Percentiles rank a stretch among this genome's conserved stretches.
Evolutionary conservation across 2,888 invertebrate species (phyloP).

Genomic region (Drosophila kuntzei): DNA sequence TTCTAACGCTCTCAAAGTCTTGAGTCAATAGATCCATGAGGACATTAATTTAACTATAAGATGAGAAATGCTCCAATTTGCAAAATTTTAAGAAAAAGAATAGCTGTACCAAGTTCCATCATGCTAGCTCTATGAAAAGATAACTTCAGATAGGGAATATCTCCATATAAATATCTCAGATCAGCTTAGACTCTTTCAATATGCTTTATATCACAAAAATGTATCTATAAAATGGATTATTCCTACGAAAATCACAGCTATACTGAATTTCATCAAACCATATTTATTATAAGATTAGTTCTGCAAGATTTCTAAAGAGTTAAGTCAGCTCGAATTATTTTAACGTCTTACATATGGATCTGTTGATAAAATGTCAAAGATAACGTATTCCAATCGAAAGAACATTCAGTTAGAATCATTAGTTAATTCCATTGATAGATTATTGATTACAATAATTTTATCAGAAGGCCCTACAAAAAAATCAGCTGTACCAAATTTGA

Average conservation of each 20-base stretch:
- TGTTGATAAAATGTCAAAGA: too few species aligned
- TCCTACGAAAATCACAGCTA: too few species aligned
- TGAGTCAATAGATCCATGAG: neutral
- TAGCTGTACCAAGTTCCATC: neutral
- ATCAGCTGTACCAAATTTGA: neutral
- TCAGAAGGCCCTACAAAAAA: too few species aligned
- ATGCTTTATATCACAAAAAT: neutral
- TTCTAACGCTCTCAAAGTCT: neutral
- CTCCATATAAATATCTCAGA: too few species aligned
- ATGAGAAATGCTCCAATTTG: neutral
- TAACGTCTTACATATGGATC: too few species aligned
- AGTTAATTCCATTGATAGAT: too few species aligned
- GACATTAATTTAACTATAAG: neutral
- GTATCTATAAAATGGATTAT: neutral
- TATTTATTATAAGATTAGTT: neutral
- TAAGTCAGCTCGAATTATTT: too few species aligned
- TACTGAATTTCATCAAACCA: neutral
- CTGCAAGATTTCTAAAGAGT: neutral
- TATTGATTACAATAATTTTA: too few species aligned
- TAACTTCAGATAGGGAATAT: neutral
- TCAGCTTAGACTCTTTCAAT: too few species aligned
- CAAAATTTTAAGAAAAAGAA: neutral
- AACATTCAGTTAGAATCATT: too few species aligned
- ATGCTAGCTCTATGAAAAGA: neutral
- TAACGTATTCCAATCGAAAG: too few species aligned